Evolutionary conservation across 2,113 vertebrate genomes (phyloP).

Genomic region (Sterna hirundo): DNA sequence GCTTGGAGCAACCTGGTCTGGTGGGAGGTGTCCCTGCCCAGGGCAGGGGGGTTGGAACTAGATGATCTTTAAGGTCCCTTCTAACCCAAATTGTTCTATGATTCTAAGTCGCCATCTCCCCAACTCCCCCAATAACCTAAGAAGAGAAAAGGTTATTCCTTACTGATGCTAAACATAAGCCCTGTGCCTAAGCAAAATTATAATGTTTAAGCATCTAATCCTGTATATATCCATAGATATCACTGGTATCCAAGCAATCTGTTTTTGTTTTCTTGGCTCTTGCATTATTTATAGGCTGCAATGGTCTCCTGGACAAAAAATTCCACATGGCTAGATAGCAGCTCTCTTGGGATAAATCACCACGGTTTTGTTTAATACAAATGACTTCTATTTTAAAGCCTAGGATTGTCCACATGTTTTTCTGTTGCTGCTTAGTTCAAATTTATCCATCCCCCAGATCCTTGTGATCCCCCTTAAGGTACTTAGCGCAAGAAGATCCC

Average conservation of each 20-base stretch:
- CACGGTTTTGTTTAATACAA: background rate
- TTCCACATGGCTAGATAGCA: background rate
- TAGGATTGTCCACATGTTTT: conserved; percentile 5
- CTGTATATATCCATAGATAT: background rate
- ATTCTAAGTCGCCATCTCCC: background rate
- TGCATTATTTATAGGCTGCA: background rate
- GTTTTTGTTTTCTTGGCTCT: background rate
- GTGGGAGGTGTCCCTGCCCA: too few species aligned
- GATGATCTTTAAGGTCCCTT: too few species aligned
- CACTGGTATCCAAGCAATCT: background rate
- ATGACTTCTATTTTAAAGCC: conserved; percentile 37
- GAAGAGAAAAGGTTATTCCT: background rate
- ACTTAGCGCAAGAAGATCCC: conserved; percentile 67
- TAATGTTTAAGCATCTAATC: conserved; percentile 16
- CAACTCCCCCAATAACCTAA: background rate
- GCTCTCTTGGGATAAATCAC: background rate
- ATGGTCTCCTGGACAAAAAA: background rate
- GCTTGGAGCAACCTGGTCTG: too few species aligned
- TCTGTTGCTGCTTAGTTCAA: conserved; percentile 34
- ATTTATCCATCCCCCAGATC: conserved; percentile 54
- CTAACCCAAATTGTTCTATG: too few species aligned
- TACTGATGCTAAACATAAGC: background rate
- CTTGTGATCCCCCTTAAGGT: conserved; percentile 67
- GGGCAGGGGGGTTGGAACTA: too few species aligned
- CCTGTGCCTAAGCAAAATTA: background rate